Conservation (phyloP, 2,797 vertebrate genomes). For the Podarcis lilfordi region DNA sequence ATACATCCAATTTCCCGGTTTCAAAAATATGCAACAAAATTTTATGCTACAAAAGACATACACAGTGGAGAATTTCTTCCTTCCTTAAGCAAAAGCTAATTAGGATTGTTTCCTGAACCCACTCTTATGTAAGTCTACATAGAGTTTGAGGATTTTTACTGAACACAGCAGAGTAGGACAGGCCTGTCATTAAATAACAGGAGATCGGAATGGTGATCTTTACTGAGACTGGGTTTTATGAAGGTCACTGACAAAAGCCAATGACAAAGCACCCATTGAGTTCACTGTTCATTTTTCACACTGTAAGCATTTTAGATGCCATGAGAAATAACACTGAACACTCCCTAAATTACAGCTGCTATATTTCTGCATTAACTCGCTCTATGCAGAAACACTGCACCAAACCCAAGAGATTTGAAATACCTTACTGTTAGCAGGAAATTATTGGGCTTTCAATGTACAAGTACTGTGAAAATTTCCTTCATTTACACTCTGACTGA, state of each 20-base stretch:
- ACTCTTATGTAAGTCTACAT: neutral
- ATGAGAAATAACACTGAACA: conserved; percentile 22
- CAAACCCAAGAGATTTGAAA: conserved; percentile 20
- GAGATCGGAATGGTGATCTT: conserved; percentile 17
- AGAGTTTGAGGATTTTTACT: neutral
- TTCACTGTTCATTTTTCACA: conserved; percentile 31
- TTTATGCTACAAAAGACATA: neutral
- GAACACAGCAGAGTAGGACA: neutral
- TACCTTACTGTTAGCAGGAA: neutral
- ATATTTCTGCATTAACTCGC: neutral
- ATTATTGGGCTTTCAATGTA: conserved; percentile 4
- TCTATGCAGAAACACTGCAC: neutral
- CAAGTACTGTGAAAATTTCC: conserved; percentile 33
- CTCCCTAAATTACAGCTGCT: conserved; percentile 9
- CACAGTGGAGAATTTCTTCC: neutral
- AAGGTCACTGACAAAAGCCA: conserved; percentile 23
- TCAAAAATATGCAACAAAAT: neutral
- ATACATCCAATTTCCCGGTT: neutral
- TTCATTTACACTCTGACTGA: conserved; percentile 2
- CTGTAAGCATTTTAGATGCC: conserved; percentile 14
- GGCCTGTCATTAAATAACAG: neutral
- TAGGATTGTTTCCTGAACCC: neutral
- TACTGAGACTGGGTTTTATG: conserved; percentile 14
- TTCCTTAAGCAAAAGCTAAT: neutral
- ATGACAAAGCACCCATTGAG: conserved; percentile 24